Conservation (phyloP, 2,888 invertebrate species). For the Phyllotreta cruciferae region DNA sequence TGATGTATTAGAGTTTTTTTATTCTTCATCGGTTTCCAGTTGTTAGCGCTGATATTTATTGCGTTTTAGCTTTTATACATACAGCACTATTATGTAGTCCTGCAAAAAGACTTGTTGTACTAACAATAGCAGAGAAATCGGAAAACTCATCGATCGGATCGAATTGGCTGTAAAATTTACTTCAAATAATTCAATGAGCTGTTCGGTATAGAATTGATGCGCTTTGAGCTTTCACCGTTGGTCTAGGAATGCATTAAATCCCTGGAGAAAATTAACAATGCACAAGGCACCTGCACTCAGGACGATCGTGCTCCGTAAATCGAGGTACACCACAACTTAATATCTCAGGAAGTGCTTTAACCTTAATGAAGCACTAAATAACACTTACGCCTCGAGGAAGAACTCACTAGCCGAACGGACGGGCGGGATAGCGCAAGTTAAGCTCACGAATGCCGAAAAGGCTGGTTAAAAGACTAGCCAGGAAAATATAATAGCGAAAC, state of each 20-base stretch:
- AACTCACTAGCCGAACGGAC: neutral
- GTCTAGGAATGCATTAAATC: slow-evolving; percentile 13
- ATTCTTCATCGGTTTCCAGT: neutral
- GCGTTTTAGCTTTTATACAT: neutral
- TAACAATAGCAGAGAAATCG: no score
- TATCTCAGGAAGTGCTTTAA: slow-evolving; percentile 21
- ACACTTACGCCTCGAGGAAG: slow-evolving; percentile 4
- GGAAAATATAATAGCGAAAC: no score
- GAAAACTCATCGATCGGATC: no score
- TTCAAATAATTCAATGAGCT: no score
- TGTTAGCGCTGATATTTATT: slow-evolving; percentile 8
- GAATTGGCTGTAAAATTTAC: no score
- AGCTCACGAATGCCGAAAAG: neutral
- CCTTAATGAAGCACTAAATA: slow-evolving; percentile 18
- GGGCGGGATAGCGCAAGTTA: neutral
- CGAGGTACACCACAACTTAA: slow-evolving; percentile 18
- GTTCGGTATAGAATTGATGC: no score
- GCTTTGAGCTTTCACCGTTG: neutral
- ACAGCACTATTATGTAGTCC: no score
- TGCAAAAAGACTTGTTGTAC: no score
- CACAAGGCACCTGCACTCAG: slow-evolving; percentile 17
- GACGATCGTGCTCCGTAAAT: slow-evolving; percentile 12
- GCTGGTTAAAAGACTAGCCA: no score
- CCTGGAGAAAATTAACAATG: slow-evolving; percentile 12
- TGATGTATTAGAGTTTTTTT: slow-evolving; percentile 12